Base-by-base conservation (phyloP, 2,113 vertebrate genomes). In the Neopipo cinnamomea region DNA sequence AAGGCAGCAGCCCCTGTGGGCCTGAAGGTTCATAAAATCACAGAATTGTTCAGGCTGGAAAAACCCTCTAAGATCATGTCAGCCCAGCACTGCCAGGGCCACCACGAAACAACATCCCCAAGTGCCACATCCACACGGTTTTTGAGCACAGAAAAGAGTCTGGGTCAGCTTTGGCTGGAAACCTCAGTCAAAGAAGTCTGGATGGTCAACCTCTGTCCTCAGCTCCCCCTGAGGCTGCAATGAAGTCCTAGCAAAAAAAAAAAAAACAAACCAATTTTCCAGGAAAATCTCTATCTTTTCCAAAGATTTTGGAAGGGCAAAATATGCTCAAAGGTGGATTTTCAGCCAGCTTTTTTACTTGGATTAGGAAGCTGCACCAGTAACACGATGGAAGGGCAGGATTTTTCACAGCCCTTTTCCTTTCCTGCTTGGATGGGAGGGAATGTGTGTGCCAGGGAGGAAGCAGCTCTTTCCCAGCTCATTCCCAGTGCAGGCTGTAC, bases 1-100 rank as follows among this genome's bases (percentile, higher is more conserved):
- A 33, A 39, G 7, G 47, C 17, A 31, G 31, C 53, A 58, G n/a
- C 28, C 0, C 0, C 53, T 2, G 1, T 23, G 61, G 35, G 47
- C 8, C 20, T 55, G 42, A 13, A 22, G 20, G 18, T 55, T 55
- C 53, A 55, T 8, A 19, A 27, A 55, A 56, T 22, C 31, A 19
- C 20, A 56, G 31, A 14, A n/a, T 56, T 21, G 30, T 20, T 56
- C 33, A n/a, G 55, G 19, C 12, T 56, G 55, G 19, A n/a, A 22
- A n/a, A 56, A 31, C 30, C 19, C 55, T 56, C 18, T 21, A 33
- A 33, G 53, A 13, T 33, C 55, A 13, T n/a, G 31, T 47, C 46
- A 47, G 46, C 46, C 21, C 46, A 47, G 46, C 46, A 21, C 31
- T 56, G 31, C 14, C 55, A 56, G 12, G 31, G 31, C 31, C 31